phyloP scores from a whole-genome alignment of 2,888 invertebrate species.

The Villa cingulata region DNA sequence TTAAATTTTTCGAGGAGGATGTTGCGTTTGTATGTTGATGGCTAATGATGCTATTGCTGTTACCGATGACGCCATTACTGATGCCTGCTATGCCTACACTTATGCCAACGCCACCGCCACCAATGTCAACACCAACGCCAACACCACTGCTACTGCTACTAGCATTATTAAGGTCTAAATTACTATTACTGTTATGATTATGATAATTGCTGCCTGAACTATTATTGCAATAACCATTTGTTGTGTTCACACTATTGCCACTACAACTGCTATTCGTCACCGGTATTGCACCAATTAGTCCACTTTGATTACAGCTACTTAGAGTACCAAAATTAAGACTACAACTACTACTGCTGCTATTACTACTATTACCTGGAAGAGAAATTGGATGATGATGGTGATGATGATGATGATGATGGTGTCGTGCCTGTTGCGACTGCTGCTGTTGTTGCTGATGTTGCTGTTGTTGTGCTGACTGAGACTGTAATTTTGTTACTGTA shows the following conservation, averaged over 20 bases:
- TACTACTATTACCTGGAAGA: constrained; percentile 6
- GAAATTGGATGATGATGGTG: constrained; percentile 13
- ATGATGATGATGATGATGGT: constrained; percentile 12
- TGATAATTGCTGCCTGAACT: background rate
- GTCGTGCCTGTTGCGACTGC: constrained; percentile 9
- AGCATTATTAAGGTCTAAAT: background rate
- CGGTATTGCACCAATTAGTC: constrained; percentile 3
- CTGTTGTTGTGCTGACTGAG: constrained; percentile 11
- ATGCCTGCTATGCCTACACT: background rate
- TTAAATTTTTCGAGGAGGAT: constrained; percentile 3
- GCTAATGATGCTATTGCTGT: background rate
- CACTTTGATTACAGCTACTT: constrained; percentile 8
- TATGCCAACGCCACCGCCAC: background rate
- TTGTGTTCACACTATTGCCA: constrained; percentile 3
- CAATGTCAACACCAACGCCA: too few species aligned
- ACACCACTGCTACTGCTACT: background rate
- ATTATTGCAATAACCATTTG: constrained; percentile 5
- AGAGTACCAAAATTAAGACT: constrained; percentile 5
- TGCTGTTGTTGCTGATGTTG: constrained; percentile 1
- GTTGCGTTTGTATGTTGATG: too few species aligned
- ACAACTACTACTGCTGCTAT: constrained; percentile 6
- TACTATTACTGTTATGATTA: constrained; percentile 3
- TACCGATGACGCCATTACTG: background rate
- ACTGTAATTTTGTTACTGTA: constrained; percentile 4
- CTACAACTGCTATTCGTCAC: background rate